Evolutionary conservation across 1,140 invertebrate genomes (phyloP).

Genomic region (Zaprionus davidi): DNA sequence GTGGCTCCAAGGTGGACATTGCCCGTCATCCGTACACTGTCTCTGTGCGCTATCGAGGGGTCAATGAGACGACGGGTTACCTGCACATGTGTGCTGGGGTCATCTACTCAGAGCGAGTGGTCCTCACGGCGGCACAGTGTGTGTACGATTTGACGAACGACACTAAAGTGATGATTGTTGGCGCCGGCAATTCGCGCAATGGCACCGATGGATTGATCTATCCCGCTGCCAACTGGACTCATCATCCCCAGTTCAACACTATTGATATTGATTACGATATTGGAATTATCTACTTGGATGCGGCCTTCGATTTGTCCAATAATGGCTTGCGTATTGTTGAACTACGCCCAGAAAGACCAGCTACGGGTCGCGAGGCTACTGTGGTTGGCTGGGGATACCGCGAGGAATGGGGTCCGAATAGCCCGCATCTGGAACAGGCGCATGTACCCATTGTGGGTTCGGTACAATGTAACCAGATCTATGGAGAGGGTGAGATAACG

Average conservation of each 20-base stretch:
- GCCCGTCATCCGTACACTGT: slow-evolving; percentile 71
- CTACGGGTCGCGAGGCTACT: slow-evolving; percentile 78
- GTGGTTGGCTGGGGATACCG: slow-evolving; percentile 86
- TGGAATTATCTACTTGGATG: slow-evolving; percentile 84
- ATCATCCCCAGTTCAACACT: slow-evolving; percentile 84
- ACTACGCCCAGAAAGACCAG: slow-evolving; percentile 52
- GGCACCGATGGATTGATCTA: slow-evolving; percentile 82
- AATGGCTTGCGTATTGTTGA: slow-evolving; percentile 46
- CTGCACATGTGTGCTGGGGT: slow-evolving; percentile 71
- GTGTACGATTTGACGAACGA: slow-evolving; percentile 32
- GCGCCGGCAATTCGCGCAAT: slow-evolving; percentile 64
- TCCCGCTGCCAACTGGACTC: slow-evolving; percentile 78
- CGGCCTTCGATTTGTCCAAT: slow-evolving; percentile 55
- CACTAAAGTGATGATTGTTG: slow-evolving; percentile 60
- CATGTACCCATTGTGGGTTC: slow-evolving; percentile 83
- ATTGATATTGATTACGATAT: slow-evolving; percentile 86
- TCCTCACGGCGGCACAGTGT: slow-evolving; percentile 74
- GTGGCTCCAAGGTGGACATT: slow-evolving; percentile 65
- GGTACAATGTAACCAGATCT: slow-evolving; percentile 56
- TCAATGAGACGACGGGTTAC: slow-evolving; percentile 32
- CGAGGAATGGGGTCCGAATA: slow-evolving; percentile 84
- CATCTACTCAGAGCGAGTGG: slow-evolving; percentile 53
- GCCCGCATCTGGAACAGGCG: slow-evolving; percentile 84
- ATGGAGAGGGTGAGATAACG: slow-evolving; percentile 78
- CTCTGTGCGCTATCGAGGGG: slow-evolving; percentile 63